Evolutionary conservation across 1,140 invertebrate genomes (phyloP).

Genomic region (Laupala kohalensis): DNA sequence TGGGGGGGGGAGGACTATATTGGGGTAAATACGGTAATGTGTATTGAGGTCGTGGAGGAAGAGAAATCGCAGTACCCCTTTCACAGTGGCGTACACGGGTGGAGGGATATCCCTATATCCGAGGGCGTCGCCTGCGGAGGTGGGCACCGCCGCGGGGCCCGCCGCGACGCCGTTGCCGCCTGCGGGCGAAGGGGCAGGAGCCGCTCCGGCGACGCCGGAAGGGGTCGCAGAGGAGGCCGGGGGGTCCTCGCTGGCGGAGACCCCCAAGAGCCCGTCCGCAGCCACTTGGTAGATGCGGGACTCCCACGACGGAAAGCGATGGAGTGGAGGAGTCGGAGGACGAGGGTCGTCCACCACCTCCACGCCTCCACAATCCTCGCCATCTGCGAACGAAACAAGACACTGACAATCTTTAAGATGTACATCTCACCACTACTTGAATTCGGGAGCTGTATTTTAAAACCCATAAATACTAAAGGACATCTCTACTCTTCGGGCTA

Average conservation of each 20-base stretch:
- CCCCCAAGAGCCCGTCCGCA: constrained; percentile 58
- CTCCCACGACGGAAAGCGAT: constrained; percentile 83
- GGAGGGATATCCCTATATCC: constrained; percentile 78
- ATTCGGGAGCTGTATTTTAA: too few relatives aligned
- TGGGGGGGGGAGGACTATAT: too few relatives aligned
- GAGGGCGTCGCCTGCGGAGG: constrained; percentile 17
- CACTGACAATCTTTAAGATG: too few relatives aligned
- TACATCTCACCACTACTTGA: too few relatives aligned
- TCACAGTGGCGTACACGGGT: constrained; percentile 89
- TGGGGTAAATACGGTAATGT: background rate
- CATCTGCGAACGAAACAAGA: too few relatives aligned
- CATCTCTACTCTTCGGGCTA: too few relatives aligned
- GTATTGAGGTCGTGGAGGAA: background rate
- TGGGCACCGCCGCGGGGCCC: constrained; percentile 19
- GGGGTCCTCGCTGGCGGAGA: constrained; percentile 26
- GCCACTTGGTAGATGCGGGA: constrained; percentile 87
- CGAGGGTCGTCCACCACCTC: constrained; percentile 16
- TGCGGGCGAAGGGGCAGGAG: constrained; percentile 40
- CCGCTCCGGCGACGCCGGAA: constrained; percentile 27
- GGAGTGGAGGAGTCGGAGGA: constrained; percentile 78
- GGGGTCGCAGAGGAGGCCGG: constrained; percentile 29
- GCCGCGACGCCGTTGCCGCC: constrained; percentile 25
- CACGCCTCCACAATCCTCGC: too few relatives aligned
- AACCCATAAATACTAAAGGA: too few relatives aligned
- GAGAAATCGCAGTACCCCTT: constrained; percentile 51